Conservation (phyloP, 2,113 vertebrate genomes). For the Oenanthe oenanthe region DNA sequence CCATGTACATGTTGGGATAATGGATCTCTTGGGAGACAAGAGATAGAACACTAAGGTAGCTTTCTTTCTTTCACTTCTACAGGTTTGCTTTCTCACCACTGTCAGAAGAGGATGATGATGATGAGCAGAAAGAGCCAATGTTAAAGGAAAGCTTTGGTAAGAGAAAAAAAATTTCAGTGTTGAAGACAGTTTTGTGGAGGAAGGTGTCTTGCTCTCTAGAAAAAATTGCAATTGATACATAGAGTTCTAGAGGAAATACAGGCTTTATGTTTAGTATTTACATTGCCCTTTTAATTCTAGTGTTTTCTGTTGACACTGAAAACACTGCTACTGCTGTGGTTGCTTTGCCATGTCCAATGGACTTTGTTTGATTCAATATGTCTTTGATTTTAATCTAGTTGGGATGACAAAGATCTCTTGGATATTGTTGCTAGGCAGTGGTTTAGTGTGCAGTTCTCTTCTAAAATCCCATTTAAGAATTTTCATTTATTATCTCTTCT, state of each 20-base stretch:
- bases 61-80: slow-evolving; percentile 3
- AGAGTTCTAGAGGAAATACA: background rate
- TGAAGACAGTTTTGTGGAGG: background rate
- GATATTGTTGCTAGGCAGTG: background rate
- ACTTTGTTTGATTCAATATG: background rate
- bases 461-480: background rate
- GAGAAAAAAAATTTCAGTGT: background rate
- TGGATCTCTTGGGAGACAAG: background rate
- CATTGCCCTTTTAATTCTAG: background rate
- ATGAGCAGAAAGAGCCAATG: slow-evolving; percentile 96
- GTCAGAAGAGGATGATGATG: slow-evolving; percentile 90
- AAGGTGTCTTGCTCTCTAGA: background rate
- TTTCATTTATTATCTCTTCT: background rate
- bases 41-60: background rate
- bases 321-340: background rate
- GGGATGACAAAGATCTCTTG: background rate
- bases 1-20: background rate
- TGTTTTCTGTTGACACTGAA: background rate
- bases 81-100: slow-evolving; percentile 97
- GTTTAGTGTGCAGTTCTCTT: background rate
- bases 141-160: slow-evolving; percentile 93
- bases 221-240: background rate
- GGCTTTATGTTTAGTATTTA: background rate
- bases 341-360: background rate
- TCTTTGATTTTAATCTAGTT: background rate